Conservation (phyloP, 2,888 invertebrate species). For the Dascillus cervinus region DNA sequence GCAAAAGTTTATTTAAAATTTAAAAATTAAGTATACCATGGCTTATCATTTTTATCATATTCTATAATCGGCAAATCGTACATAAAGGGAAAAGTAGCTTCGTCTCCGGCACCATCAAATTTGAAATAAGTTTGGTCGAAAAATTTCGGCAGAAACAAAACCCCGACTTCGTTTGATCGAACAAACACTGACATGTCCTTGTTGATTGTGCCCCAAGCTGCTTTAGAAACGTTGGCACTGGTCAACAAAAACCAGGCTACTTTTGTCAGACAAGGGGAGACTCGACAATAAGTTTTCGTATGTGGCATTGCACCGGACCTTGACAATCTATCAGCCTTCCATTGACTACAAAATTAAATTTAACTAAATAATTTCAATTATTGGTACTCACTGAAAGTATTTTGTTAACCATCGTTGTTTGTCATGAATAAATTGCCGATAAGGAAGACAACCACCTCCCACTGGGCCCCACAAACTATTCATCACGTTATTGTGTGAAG, state of each 20-base stretch:
- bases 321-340: slow-evolving; percentile 64
- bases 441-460: slow-evolving; percentile 87
- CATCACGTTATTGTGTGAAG: slow-evolving; percentile 75
- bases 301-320: slow-evolving; percentile 90
- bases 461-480: slow-evolving; percentile 75
- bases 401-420: slow-evolving; percentile 80
- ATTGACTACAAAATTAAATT: slow-evolving; percentile 54
- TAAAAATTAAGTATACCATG: slow-evolving; percentile 44
- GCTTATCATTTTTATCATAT: slow-evolving; percentile 60
- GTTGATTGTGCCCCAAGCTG: slow-evolving; percentile 77
- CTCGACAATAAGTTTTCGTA: slow-evolving; percentile 81
- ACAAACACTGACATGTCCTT: slow-evolving; percentile 56
- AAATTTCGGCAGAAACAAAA: slow-evolving; percentile 76
- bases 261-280: slow-evolving; percentile 57
- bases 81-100: slow-evolving; percentile 55
- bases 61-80: slow-evolving; percentile 75
- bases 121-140: slow-evolving; percentile 56
- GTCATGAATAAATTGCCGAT: slow-evolving; percentile 56
- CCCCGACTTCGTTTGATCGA: slow-evolving; percentile 86
- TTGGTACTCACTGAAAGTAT: slow-evolving; percentile 60
- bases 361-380: slow-evolving; percentile 1
- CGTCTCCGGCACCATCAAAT: slow-evolving; percentile 26
- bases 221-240: slow-evolving; percentile 93
- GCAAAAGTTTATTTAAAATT: slow-evolving; percentile 1
- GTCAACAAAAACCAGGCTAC: slow-evolving; percentile 82